Conservation (phyloP, 2,888 invertebrate species). For the Epinotia nisella region DNA sequence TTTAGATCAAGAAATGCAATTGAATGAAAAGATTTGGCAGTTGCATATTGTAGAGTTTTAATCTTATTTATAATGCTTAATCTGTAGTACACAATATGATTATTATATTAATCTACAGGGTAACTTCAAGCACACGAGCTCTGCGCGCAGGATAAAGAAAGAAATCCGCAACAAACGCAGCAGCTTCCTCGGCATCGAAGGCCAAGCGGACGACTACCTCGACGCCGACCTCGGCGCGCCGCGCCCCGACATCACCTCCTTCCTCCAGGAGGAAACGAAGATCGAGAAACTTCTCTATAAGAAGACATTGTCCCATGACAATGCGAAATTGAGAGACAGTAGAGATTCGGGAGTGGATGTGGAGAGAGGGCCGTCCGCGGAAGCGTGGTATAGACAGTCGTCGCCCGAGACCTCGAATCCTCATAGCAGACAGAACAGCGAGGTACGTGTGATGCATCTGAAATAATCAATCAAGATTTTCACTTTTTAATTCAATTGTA, state of each 20-base stretch:
- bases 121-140: constrained; percentile 90
- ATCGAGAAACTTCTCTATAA: constrained; percentile 91
- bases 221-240: constrained; percentile 89
- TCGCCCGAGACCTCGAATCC: constrained; percentile 84
- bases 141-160: constrained; percentile 93
- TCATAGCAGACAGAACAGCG: constrained; percentile 92
- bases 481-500: not conserved
- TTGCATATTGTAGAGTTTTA: not conserved
- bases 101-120: constrained; percentile 64
- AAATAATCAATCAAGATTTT: not conserved
- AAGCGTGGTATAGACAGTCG: constrained; percentile 84
- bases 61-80: not conserved
- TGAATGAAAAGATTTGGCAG: no score
- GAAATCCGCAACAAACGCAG: constrained; percentile 93
- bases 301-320: constrained; percentile 88
- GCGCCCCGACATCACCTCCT: constrained; percentile 91
- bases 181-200: constrained; percentile 94
- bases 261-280: constrained; percentile 91
- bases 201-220: constrained; percentile 87
- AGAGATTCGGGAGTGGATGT: constrained; percentile 92
- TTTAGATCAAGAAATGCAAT: no score
- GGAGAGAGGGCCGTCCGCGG: constrained; percentile 84
- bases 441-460: constrained; percentile 70
- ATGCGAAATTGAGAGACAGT: constrained; percentile 87
- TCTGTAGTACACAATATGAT: not conserved